Evolutionary conservation across 2,797 vertebrate species (phyloP), one percentile per base, ranked within the genome.

Genomic region (Synaphobranchus kaupii): DNA sequence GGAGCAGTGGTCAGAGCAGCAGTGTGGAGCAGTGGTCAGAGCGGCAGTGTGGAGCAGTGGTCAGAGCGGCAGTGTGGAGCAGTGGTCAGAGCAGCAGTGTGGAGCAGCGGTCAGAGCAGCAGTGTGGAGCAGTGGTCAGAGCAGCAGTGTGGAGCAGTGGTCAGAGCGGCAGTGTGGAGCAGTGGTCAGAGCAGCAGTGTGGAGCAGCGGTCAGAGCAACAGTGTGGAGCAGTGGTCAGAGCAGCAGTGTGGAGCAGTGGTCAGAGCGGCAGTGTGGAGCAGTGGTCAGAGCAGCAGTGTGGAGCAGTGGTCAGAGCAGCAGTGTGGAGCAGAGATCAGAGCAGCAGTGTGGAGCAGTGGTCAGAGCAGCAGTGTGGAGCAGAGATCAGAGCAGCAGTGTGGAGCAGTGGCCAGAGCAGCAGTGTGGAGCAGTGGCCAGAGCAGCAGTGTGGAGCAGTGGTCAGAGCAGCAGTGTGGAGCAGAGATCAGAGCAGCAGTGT

Each of bases 371-470:
- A 39, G 71, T 31, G 71, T 31, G 68, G 28, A 73, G 68, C 68
- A 15, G 68, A 39, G 68, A 31, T 73, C 31, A 39, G 68, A 39
- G 68, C 68, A 17, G 68, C 68, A 73, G 68, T 73, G 39, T 80
- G 76, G 76, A 80, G 44, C 76, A 80, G 76, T 48, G 39, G 39
- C 47, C 31, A 0, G 71, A 73, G 28, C 76, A 47, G 76, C 76
- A 80, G 34, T 47, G 4, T 80, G 76, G 76, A 80, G 76, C 76
- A 80, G 76, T 80, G 76, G 39, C 22, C 39, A 47, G 76, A 80
- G 76, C 15, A 47, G 76, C 76, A 63, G 58, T 63, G 58, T 63
- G 39, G 34, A 20, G 44, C 76, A 80, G 76, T 47, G 76, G 76
- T 78, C 73, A 78, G 80, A 82, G 44, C 15, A 25, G 20, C 78